Evolutionary conservation across 2,888 invertebrate species (phyloP).

Genomic region (Deroplatys truncata): DNA sequence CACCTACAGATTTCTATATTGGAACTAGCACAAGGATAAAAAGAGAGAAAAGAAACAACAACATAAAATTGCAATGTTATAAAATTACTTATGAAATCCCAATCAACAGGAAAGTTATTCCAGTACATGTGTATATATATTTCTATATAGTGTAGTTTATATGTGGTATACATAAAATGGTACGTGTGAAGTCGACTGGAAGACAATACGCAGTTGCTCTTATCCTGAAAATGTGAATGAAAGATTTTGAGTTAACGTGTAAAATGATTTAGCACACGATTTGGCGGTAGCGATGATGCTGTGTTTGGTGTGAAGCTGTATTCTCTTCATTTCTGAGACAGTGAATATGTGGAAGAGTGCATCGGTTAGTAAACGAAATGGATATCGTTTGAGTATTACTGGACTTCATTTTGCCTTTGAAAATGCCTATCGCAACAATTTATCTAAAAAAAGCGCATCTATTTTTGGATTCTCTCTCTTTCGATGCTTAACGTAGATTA

Average conservation of each 20-base stretch:
- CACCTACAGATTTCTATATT: too few relatives aligned
- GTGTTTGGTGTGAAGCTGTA: background rate
- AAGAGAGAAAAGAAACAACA: too few relatives aligned
- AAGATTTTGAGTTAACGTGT: background rate
- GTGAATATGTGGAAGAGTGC: background rate
- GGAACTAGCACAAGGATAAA: too few relatives aligned
- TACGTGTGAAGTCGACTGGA: background rate
- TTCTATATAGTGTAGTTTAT: background rate
- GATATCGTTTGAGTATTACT: background rate
- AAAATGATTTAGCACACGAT: background rate
- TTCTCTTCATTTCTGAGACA: background rate
- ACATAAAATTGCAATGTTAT: too few relatives aligned
- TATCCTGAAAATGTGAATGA: background rate
- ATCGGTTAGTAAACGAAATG: background rate
- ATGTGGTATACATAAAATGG: background rate
- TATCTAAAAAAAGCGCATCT: background rate
- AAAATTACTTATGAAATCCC: too few relatives aligned
- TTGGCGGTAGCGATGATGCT: background rate
- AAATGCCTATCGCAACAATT: background rate
- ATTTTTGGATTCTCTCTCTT: background rate
- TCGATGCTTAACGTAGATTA: background rate
- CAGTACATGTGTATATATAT: background rate
- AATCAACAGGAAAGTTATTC: background rate
- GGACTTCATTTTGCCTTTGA: background rate
- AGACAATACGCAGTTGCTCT: background rate